phyloP scores from a whole-genome alignment of 2,888 invertebrate species.

The Endotricha flammealis region DNA sequence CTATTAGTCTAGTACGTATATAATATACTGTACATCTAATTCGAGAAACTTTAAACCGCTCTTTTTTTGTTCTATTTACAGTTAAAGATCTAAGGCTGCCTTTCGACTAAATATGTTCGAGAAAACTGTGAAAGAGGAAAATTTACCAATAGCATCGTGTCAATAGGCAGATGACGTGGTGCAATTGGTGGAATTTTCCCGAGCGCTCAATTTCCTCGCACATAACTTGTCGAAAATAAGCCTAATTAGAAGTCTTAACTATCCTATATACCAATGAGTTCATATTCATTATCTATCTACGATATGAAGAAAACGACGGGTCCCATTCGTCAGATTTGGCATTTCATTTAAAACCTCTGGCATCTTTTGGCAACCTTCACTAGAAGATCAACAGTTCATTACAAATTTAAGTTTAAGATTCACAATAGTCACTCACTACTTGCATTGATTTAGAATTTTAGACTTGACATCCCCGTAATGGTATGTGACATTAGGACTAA shows the following conservation, averaged over 20 bases:
- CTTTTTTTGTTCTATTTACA: constrained; percentile 27
- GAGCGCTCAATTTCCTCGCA: too few species aligned
- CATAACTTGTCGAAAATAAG: too few species aligned
- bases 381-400: constrained; percentile 21
- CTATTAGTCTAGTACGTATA: constrained; percentile 18
- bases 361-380: constrained; percentile 46
- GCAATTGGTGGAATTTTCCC: too few species aligned
- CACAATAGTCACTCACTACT: too few species aligned
- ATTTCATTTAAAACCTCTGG: constrained; percentile 38
- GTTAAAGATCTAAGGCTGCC: too few species aligned
- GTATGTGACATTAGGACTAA: background rate
- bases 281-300: constrained; percentile 33
- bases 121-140: too few species aligned
- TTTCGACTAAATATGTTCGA: too few species aligned
- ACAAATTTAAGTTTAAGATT: background rate
- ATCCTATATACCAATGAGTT: constrained; percentile 14
- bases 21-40: constrained; percentile 43
- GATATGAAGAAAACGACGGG: constrained; percentile 69
- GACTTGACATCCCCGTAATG: too few species aligned
- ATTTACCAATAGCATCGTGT: too few species aligned
- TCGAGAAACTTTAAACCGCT: constrained; percentile 50
- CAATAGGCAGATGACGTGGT: too few species aligned
- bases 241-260: constrained; percentile 12
- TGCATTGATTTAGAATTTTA: too few species aligned
- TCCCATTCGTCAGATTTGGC: constrained; percentile 67